Percentiles rank a stretch among this genome's conserved stretches.
These are phyloP conservation scores for Asarcornis scutulata DNA, from an alignment of 2,113 vertebrate species.

Conservation along the genomic window DNA sequence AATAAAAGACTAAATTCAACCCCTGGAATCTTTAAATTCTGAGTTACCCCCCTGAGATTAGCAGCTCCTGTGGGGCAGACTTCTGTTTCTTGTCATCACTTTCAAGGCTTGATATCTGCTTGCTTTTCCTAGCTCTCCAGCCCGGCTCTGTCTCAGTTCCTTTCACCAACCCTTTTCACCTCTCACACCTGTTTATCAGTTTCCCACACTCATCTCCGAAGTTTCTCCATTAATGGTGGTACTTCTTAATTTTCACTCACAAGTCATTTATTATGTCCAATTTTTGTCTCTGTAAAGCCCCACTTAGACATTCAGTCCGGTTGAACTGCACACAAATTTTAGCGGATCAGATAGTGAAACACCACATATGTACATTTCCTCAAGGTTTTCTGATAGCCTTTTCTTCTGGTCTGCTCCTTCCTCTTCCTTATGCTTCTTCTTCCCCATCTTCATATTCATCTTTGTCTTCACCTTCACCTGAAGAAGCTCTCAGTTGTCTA, in stretches of 20 bases:
- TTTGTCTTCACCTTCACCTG: background rate
- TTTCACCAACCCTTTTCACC: conserved; percentile 11
- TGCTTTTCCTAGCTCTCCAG: background rate
- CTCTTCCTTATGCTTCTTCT: background rate
- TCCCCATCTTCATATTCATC: background rate
- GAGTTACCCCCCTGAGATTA: background rate
- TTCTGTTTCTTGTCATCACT: conserved; percentile 12
- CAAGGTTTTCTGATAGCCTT: background rate
- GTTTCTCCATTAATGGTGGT: background rate
- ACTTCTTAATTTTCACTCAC: background rate
- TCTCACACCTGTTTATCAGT: conserved; percentile 37
- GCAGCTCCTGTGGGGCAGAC: background rate
- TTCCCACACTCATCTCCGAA: conserved; percentile 3
- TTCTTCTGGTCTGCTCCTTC: background rate
- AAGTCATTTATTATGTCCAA: background rate
- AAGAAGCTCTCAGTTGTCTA: background rate
- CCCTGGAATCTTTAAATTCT: background rate
- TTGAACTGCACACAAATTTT: background rate
- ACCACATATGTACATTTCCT: background rate
- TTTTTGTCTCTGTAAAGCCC: background rate
- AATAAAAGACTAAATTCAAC: background rate
- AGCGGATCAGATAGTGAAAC: background rate
- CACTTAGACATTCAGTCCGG: background rate
- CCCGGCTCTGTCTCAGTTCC: background rate
- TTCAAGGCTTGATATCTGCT: background rate